Conservation (phyloP, 1,140 invertebrate species). For the Drosophila nikananu region DNA sequence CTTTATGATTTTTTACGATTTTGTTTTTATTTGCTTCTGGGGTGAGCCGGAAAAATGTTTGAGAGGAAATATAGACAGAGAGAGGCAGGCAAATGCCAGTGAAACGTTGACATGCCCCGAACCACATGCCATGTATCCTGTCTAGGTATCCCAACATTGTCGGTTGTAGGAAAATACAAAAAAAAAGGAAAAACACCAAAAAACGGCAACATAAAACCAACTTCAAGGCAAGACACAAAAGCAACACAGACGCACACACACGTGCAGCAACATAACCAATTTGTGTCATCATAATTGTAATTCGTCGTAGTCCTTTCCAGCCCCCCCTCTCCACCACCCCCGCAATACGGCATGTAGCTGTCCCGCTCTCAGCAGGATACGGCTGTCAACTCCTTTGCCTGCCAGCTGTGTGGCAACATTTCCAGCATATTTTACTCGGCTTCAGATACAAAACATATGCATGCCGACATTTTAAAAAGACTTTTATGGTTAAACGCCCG, state of each 20-base stretch:
- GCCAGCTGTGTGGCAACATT: constrained; percentile 40
- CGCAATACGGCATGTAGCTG: constrained; percentile 15
- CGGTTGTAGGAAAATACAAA: constrained; percentile 42
- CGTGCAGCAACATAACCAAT: constrained; percentile 77
- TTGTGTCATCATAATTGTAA: constrained; percentile 83
- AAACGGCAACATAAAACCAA: constrained; percentile 29
- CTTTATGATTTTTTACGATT: constrained; percentile 79
- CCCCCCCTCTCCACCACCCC: neutral
- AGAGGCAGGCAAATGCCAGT: constrained; percentile 47
- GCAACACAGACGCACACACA: constrained; percentile 34
- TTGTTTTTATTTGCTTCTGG: constrained; percentile 66
- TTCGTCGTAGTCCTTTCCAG: constrained; percentile 49
- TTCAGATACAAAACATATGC: constrained; percentile 38
- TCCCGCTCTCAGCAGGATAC: constrained; percentile 35
- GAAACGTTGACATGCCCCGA: constrained; percentile 63
- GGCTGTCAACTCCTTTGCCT: constrained; percentile 55
- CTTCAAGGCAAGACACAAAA: constrained; percentile 45
- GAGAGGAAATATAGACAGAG: constrained; percentile 6
- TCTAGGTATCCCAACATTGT: constrained; percentile 68
- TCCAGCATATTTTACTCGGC: constrained; percentile 41
- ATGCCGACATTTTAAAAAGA: constrained; percentile 35
- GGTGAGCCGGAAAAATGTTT: constrained; percentile 30
- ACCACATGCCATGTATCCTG: constrained; percentile 68
- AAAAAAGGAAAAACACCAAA: constrained; percentile 18
- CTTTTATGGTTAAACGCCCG: constrained; percentile 23